Evolutionary conservation across 2,888 invertebrate species (phyloP).

Genomic region (Philaethria dido): DNA sequence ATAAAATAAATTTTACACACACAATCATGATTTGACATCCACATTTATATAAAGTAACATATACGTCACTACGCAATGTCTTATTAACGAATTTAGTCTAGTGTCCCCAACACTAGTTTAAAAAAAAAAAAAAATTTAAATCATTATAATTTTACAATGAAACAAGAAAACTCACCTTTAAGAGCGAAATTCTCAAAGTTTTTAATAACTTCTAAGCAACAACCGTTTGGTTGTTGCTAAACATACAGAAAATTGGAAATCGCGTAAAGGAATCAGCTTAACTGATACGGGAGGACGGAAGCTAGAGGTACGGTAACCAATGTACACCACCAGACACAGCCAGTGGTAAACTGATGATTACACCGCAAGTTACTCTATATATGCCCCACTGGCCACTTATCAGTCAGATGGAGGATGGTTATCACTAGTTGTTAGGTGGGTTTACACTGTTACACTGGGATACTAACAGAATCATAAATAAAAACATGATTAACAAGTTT

Average conservation of each 20-base stretch:
- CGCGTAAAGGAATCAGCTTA: slow-evolving; percentile 49
- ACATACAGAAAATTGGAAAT: slow-evolving; percentile 40
- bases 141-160: background rate
- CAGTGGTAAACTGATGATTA: slow-evolving; percentile 63
- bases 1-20: no score
- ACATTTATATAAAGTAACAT: no score
- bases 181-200: slow-evolving; percentile 86
- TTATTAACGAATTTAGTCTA: no score
- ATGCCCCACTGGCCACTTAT: slow-evolving; percentile 60
- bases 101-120: background rate
- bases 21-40: no score
- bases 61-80: no score
- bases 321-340: slow-evolving; percentile 46
- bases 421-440: slow-evolving; percentile 50
- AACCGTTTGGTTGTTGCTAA: slow-evolving; percentile 81
- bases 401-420: slow-evolving; percentile 54
- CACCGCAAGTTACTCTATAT: slow-evolving; percentile 55
- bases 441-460: background rate
- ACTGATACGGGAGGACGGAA: slow-evolving; percentile 50
- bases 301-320: slow-evolving; percentile 39
- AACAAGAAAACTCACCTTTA: slow-evolving; percentile 71
- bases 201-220: slow-evolving; percentile 78
- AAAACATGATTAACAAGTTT: slow-evolving; percentile 11
- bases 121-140: slow-evolving; percentile 1
- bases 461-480: background rate